Evolutionary conservation across 2,797 vertebrate genomes (phyloP).

Genomic region (Chiroxiphia lanceolata): DNA sequence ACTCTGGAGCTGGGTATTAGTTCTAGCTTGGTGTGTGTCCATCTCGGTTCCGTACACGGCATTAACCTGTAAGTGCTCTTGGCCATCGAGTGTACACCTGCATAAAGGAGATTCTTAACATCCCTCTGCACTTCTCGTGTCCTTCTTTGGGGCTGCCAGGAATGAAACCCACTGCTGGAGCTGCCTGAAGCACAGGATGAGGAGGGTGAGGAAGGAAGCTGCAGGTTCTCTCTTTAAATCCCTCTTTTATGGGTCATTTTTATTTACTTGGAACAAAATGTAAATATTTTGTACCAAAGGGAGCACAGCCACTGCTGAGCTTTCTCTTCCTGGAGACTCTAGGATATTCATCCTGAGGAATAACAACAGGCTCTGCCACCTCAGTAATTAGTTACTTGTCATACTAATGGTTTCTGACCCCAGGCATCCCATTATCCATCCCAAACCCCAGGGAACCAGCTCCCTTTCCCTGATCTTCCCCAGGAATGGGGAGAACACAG

Average conservation of each 20-base stretch:
- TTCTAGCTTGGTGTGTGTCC: constrained; percentile 34
- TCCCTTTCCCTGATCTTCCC: not conserved
- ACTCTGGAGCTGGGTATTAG: not conserved
- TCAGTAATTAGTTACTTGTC: not conserved
- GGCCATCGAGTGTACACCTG: constrained; percentile 37
- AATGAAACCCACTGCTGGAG: not conserved
- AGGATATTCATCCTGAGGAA: not conserved
- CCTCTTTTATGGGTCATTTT: not conserved
- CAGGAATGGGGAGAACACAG: not conserved
- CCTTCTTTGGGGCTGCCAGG: not conserved
- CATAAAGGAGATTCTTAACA: constrained; percentile 52
- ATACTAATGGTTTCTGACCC: too few relatives aligned
- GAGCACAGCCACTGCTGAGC: fast-evolving
- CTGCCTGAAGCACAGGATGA: not conserved
- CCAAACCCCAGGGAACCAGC: not conserved
- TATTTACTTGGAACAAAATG: not conserved
- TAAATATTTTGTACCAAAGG: not conserved
- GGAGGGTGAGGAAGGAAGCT: not conserved
- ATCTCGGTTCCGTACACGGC: not conserved
- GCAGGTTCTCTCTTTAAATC: not conserved
- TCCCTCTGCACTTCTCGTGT: not conserved
- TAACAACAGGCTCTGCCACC: not conserved
- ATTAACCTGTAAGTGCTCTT: constrained; percentile 52
- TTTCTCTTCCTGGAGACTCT: not conserved
- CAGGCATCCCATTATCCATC: fast-evolving